Evolutionary conservation across 2,797 vertebrate genomes (phyloP), one percentile per base, ranked within the genome.

Genomic region (Spatula clypeata): DNA sequence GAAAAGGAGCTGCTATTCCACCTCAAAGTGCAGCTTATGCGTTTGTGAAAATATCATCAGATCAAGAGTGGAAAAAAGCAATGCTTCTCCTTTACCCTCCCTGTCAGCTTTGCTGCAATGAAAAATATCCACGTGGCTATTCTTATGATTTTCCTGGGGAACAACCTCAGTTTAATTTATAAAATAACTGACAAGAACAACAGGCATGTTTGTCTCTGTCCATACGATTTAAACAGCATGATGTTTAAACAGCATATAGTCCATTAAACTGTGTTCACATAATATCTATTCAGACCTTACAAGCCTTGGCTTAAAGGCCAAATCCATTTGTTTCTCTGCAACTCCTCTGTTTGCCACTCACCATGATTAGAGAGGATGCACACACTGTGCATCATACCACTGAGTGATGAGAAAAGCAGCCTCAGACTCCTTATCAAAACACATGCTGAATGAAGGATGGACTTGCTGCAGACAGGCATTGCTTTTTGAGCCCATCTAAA

Each of bases 31-130:
- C 31, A 29, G 1, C 15, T 90, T 72, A 24, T 44, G 5, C 3
- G 88, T 91, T 31, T 29, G 2, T 8, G 3, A 54, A 38, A 76
- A 38, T 44, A 34, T 36, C 53, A 47, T 73, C 53, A 84, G 66
- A 73, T 23, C 5, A 72, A 21, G 8, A 67, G 9, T n/a, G 20
- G n/a, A 18, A 34, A 62, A 66, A 85, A 54, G 26, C 1, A 11
- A 27, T 6, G 14, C 5, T 53, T 67, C n/a, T 47, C 6, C 2
- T 58, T 82, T 81, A 83, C 21, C 21, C 24, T 47, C 34, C 29
- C 49, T 71, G 69, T 71, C 86, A 91, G 72, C 31, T 95, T 85
- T 89, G 44, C 67, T 87, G 79, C 94, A 83, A 49, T 92, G 84
- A 93, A 88, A 90, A 90, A 70, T 60, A 88, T 88, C 76, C 73